Conservation (phyloP, 92 coral and sea anemone genomes). For the Zoanthus solanderi region DNA sequence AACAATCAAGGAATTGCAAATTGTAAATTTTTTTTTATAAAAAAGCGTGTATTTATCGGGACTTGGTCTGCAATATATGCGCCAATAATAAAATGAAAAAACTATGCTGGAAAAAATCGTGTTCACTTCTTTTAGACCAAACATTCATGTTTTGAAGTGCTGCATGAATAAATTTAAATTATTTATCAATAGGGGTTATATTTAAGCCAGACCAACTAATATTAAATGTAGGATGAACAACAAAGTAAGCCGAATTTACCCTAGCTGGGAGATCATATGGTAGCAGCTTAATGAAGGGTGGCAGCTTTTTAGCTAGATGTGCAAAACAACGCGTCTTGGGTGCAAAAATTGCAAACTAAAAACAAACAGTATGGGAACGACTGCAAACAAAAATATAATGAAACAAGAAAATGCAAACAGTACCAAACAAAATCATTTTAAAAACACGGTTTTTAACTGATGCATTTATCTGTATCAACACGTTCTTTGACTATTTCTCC, state of each 20-base stretch:
- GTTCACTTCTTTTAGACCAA: not conserved
- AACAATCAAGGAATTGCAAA: not conserved
- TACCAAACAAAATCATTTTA: slow-evolving; percentile 15
- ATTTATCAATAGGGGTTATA: not conserved
- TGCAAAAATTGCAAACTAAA: slow-evolving; percentile 19
- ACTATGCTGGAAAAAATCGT: slow-evolving; percentile 9
- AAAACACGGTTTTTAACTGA: slow-evolving; percentile 22
- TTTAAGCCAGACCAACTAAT: not conserved
- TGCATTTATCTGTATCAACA: slow-evolving; percentile 28
- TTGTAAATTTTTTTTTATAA: no score
- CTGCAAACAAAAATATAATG: not conserved
- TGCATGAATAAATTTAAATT: not conserved
- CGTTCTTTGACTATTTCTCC: slow-evolving; percentile 6
- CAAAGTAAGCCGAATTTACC: slow-evolving; percentile 1
- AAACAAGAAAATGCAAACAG: slow-evolving; percentile 30
- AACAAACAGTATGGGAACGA: slow-evolving; percentile 22
- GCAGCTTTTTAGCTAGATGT: slow-evolving; percentile 10
- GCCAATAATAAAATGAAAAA: not conserved
- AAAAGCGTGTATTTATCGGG: not conserved
- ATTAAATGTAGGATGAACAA: not conserved
- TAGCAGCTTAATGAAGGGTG: not conserved
- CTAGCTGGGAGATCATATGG: slow-evolving; percentile 6
- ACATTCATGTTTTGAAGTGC: slow-evolving; percentile 4
- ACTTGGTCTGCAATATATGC: not conserved
- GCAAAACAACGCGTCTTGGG: slow-evolving; percentile 17